These are phyloP conservation scores for Ia io DNA, from an alignment of 2,113 vertebrate genomes.

Conservation along the genomic window DNA sequence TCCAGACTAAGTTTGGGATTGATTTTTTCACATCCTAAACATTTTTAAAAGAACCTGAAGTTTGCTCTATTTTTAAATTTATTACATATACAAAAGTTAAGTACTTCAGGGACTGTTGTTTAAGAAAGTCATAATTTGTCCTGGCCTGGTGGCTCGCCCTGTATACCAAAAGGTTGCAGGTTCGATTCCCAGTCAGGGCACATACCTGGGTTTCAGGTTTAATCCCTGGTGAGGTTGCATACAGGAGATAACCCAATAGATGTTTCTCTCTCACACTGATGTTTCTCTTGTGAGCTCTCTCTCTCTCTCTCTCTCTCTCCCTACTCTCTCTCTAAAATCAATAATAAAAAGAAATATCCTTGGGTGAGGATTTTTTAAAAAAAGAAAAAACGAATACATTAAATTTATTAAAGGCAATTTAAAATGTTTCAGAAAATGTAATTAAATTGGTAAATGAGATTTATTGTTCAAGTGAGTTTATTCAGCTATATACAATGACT, in stretches of 20 bases:
- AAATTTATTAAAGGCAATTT: conserved; percentile 39
- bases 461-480: not conserved
- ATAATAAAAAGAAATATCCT: not conserved
- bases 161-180: not conserved
- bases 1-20: not conserved
- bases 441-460: conserved; percentile 23
- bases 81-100: conserved; percentile 18
- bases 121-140: conserved; percentile 6
- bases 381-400: conserved; percentile 34
- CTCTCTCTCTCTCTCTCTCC: not conserved
- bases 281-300: not conserved
- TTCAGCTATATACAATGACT: not conserved
- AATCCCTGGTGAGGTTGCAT: too few relatives aligned
- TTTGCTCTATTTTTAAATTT: conserved; percentile 6
- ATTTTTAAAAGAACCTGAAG: not conserved
- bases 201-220: not conserved
- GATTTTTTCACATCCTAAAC: not conserved
- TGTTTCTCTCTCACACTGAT: too few relatives aligned
- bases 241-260: too few relatives aligned
- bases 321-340: not conserved
- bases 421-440: conserved; percentile 45
- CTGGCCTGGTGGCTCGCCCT: not conserved
- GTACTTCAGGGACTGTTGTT: not conserved
- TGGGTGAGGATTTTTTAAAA: not conserved
- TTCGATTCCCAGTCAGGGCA: not conserved